Evolutionary conservation across 1,140 invertebrate species (phyloP), one percentile per base, ranked within the genome.

Genomic region (Platorchestia sp.): DNA sequence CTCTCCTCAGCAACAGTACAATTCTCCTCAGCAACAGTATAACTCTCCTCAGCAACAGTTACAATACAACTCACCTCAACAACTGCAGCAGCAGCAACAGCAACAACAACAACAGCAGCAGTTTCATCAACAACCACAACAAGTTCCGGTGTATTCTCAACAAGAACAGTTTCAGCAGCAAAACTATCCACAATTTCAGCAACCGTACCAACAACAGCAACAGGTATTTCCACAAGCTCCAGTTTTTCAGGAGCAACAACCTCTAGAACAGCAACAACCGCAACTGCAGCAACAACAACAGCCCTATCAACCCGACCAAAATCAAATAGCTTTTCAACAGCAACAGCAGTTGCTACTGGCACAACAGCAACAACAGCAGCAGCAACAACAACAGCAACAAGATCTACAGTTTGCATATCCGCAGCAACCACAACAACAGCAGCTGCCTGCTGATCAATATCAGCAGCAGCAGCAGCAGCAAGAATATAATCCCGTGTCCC

Each of bases 381-480:
- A 93, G 27, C 91, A 45, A 36, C 44, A 93, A 10, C 91, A 45
- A 47, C 87, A 42, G 41, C 91, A 93, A 40, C 91, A 93, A 40
- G 36, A 93, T 40, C 91, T 47, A 47, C 91, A 47, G 87, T 43
- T 43, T 27, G 87, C 41, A 19, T 42, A 43, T 44, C 87, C 14
- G 87, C 41, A 90, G 22, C 87, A 90, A 36, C 87, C 53, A n/a
- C 59, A 95, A 43, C 89, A 47, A 42, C 86, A 86, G 22, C 86
- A 95, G 45, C 47, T 53, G 75, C 42, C 44, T n/a, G 90, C 43
- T 36, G n/a, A 95, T 86, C 27, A 16, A 43, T 95, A 41, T 95
- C 95, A 96, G 59, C 89, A 93, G 59, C 95, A 95, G 42, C 91
- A 96, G 53, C 75, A 95, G 27, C 89, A 95, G 42, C 95, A 45